Percentiles rank a stretch among this genome's conserved stretches.
These are phyloP conservation scores for Euproctis similis DNA, from an alignment of 2,888 invertebrate species.

Conservation along the genomic window DNA sequence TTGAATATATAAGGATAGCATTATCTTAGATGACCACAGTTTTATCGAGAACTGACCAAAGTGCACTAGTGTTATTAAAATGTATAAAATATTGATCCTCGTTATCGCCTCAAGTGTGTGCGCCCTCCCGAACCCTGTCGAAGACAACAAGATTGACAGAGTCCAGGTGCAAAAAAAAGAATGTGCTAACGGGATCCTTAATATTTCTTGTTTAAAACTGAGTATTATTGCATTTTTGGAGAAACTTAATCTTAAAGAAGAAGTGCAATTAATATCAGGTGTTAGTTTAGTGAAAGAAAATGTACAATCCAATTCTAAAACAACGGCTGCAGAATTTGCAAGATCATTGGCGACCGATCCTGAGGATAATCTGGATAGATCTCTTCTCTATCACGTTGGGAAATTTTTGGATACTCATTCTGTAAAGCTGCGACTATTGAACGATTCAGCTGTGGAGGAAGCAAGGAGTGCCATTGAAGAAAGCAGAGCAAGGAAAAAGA, in stretches of 20 bases:
- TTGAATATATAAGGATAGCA: constrained; percentile 54
- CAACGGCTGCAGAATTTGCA: constrained; percentile 77
- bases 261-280: constrained; percentile 38
- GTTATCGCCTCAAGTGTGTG: constrained; percentile 25
- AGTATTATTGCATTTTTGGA: constrained; percentile 43
- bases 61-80: constrained; percentile 35
- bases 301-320: constrained; percentile 75
- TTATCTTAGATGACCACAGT: constrained; percentile 35
- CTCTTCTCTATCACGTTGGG: constrained; percentile 80
- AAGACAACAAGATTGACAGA: constrained; percentile 26
- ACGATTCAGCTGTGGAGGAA: constrained; percentile 73
- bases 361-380: constrained; percentile 82
- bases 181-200: constrained; percentile 41
- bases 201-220: constrained; percentile 41
- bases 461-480: constrained; percentile 64
- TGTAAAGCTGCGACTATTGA: constrained; percentile 80
- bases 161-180: constrained; percentile 35
- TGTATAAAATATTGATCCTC: constrained; percentile 31
- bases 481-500: constrained; percentile 52
- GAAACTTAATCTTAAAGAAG: constrained; percentile 40
- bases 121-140: constrained; percentile 37
- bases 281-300: constrained; percentile 80
- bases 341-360: constrained; percentile 82
- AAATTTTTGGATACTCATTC: constrained; percentile 82
- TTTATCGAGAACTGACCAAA: constrained; percentile 21